phyloP scores from a whole-genome alignment of 2,113 vertebrate genomes.

The Salvator merianae region DNA sequence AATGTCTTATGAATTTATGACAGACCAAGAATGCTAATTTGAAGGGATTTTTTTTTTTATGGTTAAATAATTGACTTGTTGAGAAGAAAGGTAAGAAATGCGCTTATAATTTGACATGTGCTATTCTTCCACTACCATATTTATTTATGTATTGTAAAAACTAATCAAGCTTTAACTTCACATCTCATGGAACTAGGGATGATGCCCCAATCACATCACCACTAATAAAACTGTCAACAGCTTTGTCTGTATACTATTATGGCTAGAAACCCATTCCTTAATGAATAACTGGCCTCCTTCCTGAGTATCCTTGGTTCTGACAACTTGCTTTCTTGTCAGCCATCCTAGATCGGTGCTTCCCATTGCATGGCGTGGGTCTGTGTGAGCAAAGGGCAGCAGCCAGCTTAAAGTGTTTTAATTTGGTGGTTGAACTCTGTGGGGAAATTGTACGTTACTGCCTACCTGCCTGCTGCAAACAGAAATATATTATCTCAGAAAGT shows the following conservation, averaged over 20 bases:
- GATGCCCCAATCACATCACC: not conserved
- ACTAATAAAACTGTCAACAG: slow-evolving; percentile 21
- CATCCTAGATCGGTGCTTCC: not conserved
- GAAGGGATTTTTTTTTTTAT: not conserved
- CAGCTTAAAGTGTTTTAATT: no score
- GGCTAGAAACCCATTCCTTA: not conserved
- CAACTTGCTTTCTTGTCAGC: not conserved
- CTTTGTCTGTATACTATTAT: slow-evolving; percentile 2
- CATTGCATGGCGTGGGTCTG: not conserved
- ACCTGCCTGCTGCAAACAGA: no score
- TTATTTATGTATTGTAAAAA: slow-evolving; percentile 25
- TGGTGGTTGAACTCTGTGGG: no score
- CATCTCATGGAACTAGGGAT: not conserved
- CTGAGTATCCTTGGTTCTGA: not conserved
- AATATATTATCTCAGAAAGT: no score
- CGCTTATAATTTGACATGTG: not conserved
- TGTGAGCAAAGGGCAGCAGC: no score
- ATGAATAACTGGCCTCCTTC: not conserved
- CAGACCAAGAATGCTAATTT: accelerated
- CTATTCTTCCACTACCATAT: not conserved
- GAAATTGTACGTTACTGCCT: no score
- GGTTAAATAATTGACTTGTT: slow-evolving; percentile 16
- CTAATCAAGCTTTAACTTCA: slow-evolving; percentile 19
- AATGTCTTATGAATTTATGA: not conserved
- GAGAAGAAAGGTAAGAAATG: slow-evolving; percentile 1